phyloP scores from a whole-genome alignment of 1,140 invertebrate genomes.

The Lordiphosa stackelbergi region DNA sequence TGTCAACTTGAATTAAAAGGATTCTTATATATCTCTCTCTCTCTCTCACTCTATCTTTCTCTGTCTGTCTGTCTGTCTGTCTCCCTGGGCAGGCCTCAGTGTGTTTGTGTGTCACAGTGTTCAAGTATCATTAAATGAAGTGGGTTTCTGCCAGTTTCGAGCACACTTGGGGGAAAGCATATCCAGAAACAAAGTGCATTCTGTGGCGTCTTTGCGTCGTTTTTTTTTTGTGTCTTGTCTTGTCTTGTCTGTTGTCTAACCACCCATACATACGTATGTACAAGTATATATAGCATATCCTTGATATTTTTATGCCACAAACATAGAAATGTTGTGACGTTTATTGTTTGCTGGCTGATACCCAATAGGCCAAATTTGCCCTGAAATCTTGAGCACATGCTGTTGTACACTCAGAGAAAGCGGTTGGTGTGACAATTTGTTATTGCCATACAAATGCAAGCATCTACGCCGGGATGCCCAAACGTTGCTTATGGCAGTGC shows the following conservation, averaged over 20 bases:
- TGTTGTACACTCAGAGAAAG: too few species aligned
- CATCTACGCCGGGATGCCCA: too few species aligned
- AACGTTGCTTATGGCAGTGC: too few species aligned
- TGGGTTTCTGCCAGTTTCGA: conserved; percentile 76
- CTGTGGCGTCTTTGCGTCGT: conserved; percentile 68
- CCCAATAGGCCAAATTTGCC: conserved; percentile 71
- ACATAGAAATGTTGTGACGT: conserved; percentile 65
- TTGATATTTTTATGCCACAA: conserved; percentile 70
- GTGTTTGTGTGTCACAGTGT: conserved; percentile 75
- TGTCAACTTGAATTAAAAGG: conserved; percentile 76
- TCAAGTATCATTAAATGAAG: conserved; percentile 77
- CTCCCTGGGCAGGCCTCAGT: conserved; percentile 39
- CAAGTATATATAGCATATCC: conserved; percentile 41
- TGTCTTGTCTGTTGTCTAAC: conserved; percentile 6
- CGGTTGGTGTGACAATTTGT: too few species aligned
- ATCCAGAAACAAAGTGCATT: conserved; percentile 76
- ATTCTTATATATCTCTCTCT: conserved; percentile 69
- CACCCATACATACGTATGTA: conserved; percentile 27
- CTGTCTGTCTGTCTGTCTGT: conserved; percentile 26
- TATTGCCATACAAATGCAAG: too few species aligned
- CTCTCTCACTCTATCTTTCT: conserved; percentile 23
- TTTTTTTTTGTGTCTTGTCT: conserved; percentile 53
- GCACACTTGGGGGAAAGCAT: conserved; percentile 76
- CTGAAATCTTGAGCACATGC: conserved; percentile 49
- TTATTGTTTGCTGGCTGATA: conserved; percentile 65